Base-by-base conservation (phyloP, 2,113 vertebrate genomes). In the Tapirus terrestris region DNA sequence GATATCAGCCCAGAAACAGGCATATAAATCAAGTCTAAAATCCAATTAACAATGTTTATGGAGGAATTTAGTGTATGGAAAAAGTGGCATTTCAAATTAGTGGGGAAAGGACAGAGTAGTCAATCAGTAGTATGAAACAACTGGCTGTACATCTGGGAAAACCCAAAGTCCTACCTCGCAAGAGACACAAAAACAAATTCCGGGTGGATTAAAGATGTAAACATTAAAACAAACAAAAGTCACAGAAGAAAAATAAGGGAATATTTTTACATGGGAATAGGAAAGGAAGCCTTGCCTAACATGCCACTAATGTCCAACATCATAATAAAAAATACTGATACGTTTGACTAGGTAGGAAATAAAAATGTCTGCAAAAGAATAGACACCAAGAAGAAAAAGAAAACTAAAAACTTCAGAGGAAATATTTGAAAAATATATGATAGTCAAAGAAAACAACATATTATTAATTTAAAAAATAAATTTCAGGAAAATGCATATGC, bases 111-210 rank as follows among this genome's bases (percentile, higher is more conserved):
- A 53, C 51, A 53, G 51, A 85, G 51, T 14, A 68, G 56, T 77
- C 43, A 48, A 3, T 90, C 63, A 58, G 56, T 67, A 4, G 29
- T 88, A n/a, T 84, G 23, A 88, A 91, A 93, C 48, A 75, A n/a
- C 48, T 83, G 10, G 5, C 23, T 79, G 18, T 91, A 56, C 33
- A 73, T 20, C 48, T 73, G 53, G 16, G 65, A 60, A 89, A 76
- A 96, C 17, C 82, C n/a, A 91, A 83, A 96, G 73, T 58, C 61
- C 56, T 68, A 56, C 36, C 76, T 95, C 79, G 60, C 63, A 84
- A 65, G 48, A 90, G 16, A 82, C 75, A 77, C 29, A 87, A 82
- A 90, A 90, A 81, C 45, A 63, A 76, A 87, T 73, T 83, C 23
- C 29, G 84, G 23, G 25, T 76, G 31, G 68, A 56, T 75, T 90